These are phyloP conservation scores for Drosophila mauritiana DNA, from an alignment of 1,140 invertebrate genomes.

Conservation along the genomic window DNA sequence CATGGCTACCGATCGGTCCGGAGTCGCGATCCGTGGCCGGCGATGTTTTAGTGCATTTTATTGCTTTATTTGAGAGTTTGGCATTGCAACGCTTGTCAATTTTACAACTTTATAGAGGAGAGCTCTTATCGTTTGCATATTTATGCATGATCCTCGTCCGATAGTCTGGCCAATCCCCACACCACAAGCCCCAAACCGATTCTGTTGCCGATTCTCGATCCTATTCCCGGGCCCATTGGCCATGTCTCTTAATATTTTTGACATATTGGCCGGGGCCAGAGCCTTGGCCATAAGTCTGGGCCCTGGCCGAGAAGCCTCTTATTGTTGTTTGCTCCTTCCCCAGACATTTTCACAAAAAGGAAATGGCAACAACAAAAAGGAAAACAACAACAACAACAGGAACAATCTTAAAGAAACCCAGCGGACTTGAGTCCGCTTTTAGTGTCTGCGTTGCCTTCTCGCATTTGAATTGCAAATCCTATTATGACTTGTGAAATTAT, in stretches of 20 bases:
- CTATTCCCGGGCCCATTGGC: slow-evolving; percentile 59
- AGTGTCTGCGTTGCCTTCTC: slow-evolving; percentile 63
- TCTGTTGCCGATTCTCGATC: slow-evolving; percentile 23
- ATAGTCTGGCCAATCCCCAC: slow-evolving; percentile 13
- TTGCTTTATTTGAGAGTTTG: slow-evolving; percentile 79
- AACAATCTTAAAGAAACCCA: slow-evolving; percentile 43
- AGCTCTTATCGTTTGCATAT: slow-evolving; percentile 79
- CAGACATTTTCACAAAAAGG: slow-evolving; percentile 71
- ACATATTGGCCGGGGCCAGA: slow-evolving; percentile 73
- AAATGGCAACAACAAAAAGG: slow-evolving; percentile 29
- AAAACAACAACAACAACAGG: slow-evolving; percentile 20
- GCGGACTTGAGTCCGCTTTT: slow-evolving; percentile 44
- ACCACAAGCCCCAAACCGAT: slow-evolving; percentile 1
- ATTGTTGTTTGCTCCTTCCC: slow-evolving; percentile 62
- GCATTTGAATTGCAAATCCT: slow-evolving; percentile 84
- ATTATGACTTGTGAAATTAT: slow-evolving; percentile 84
- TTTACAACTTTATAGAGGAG: slow-evolving; percentile 84
- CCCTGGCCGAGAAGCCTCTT: slow-evolving; percentile 45
- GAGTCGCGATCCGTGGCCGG: slow-evolving; percentile 35
- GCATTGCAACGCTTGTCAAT: slow-evolving; percentile 75
- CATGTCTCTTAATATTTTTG: slow-evolving; percentile 84
- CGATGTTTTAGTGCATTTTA: slow-evolving; percentile 78
- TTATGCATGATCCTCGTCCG: slow-evolving; percentile 55
- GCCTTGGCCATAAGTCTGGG: slow-evolving; percentile 38
- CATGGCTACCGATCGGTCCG: slow-evolving; percentile 40